Evolutionary conservation across 2,113 vertebrate species (phyloP).

Genomic region (Nesogale talazaci): DNA sequence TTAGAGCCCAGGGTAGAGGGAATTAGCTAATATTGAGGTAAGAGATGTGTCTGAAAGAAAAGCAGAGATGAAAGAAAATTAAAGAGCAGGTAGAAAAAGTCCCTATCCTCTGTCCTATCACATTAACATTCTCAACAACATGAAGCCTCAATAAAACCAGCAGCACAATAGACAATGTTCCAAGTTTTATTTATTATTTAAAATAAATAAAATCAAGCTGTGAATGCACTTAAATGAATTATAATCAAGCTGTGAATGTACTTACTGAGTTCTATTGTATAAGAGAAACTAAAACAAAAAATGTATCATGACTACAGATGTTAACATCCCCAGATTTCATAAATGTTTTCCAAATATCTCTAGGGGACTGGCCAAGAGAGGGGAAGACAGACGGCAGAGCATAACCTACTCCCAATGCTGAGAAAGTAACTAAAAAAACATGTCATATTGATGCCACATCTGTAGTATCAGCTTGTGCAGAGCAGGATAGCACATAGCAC

Average conservation of each 20-base stretch:
- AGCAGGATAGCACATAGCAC: not conserved
- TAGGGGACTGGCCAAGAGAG: not conserved
- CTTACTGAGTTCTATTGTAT: not conserved
- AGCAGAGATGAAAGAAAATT: not conserved
- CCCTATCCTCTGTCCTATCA: no score
- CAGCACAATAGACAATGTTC: not conserved
- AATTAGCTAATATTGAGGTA: not conserved
- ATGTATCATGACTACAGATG: not conserved
- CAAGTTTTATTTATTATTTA: not conserved
- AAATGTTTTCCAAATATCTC: not conserved
- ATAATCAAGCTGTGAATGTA: not conserved
- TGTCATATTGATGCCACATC: not conserved
- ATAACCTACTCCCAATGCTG: not conserved
- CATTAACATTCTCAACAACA: not conserved
- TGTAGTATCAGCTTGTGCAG: not conserved
- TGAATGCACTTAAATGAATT: not conserved
- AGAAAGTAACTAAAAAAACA: not conserved
- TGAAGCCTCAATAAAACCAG: not conserved
- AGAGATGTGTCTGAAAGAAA: not conserved
- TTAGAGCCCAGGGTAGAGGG: not conserved
- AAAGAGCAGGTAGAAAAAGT: not conserved
- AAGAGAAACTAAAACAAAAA: not conserved
- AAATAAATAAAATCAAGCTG: not conserved
- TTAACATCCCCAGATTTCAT: conserved; percentile 17
- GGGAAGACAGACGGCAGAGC: not conserved